Base-by-base conservation (phyloP, 2,113 vertebrate species). In the Isichthys henryi region DNA sequence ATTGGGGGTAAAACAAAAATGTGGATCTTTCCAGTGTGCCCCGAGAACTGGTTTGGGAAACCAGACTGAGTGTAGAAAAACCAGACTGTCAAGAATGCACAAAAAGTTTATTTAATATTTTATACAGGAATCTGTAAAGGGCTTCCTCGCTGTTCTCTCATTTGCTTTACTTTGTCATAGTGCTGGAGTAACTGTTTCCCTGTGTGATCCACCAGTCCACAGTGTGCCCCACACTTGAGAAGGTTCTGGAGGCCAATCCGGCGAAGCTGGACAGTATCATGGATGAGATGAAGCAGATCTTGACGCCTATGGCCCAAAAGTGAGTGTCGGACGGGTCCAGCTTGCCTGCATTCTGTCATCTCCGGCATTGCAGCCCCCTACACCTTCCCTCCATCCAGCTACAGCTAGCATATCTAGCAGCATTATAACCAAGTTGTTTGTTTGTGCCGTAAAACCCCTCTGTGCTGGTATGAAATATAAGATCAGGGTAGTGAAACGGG, bases 281-380 rank as follows among this genome's bases (percentile, higher is more conserved):
- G 92, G 97, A 97, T n/a, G 98, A 99, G 93, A 99, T 98, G 96
- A 99, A 98, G 92, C 96, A 97, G 95, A 97, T 97, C 90, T 96
- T 99, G 92, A 96, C 95, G 0, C 98, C 98, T 39, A 96, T 99
- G 97, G 96, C 96, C 27, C 97, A 98, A 92, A 99, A 99, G 98
- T 99, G 96, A 97, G 97, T 90, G 43, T 2, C 11, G 2, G 35
- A 45, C 10, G 7, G 50, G 35, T 46, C n/a, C 45, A 21, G 6
- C 21, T 52, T 52, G 5, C 46, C 23, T 86, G 13, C 23, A 52
- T 9, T 50, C 35, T 45, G 74, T 9, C 43, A 9, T 3, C 19
- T 21, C 1, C 43, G 23, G 21, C 17, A 5, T 43, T 77, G 5
- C 31, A 66, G 62, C 62, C n/a, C 62, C 62, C 62, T 31, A 3